Conservation (phyloP, 2,888 invertebrate species). For the Andrena fulva region DNA sequence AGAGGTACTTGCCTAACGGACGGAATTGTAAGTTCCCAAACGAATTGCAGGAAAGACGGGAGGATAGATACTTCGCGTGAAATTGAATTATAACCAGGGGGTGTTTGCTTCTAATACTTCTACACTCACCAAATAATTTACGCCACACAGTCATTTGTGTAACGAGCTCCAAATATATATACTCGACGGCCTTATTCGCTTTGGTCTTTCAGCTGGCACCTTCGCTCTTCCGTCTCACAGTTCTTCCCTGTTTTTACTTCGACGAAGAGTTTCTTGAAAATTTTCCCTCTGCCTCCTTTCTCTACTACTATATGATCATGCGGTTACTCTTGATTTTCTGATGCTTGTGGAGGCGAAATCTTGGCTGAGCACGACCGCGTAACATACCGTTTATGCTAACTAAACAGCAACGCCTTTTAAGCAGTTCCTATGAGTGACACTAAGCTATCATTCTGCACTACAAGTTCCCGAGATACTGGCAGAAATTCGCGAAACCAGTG, state of each 20-base stretch:
- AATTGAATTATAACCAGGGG: too few relatives aligned
- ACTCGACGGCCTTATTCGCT: not conserved
- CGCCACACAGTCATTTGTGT: slow-evolving; percentile 74
- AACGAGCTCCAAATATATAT: not conserved
- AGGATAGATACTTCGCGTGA: too few relatives aligned
- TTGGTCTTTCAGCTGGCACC: not conserved
- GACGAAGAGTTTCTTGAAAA: slow-evolving; percentile 1
- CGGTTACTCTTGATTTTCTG: slow-evolving; percentile 76
- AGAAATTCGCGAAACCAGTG: slow-evolving; percentile 59
- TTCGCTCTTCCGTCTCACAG: not conserved
- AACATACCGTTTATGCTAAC: slow-evolving; percentile 75
- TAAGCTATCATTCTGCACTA: slow-evolving; percentile 71
- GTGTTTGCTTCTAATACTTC: not conserved
- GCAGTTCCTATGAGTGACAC: slow-evolving; percentile 16
- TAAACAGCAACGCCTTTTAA: slow-evolving; percentile 20
- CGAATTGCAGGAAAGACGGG: not conserved
- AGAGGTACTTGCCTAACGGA: slow-evolving; percentile 89
- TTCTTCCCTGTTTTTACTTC: not conserved
- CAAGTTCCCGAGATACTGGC: slow-evolving; percentile 71
- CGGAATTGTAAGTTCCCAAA: not conserved
- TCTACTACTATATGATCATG: slow-evolving; percentile 46
- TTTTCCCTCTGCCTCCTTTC: not conserved
- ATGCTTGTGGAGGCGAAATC: slow-evolving; percentile 76
- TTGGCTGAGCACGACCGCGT: slow-evolving; percentile 68
- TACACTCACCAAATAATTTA: slow-evolving; percentile 78